Base-by-base conservation (phyloP, 1,140 invertebrate species). In the Conus betulinus region DNA sequence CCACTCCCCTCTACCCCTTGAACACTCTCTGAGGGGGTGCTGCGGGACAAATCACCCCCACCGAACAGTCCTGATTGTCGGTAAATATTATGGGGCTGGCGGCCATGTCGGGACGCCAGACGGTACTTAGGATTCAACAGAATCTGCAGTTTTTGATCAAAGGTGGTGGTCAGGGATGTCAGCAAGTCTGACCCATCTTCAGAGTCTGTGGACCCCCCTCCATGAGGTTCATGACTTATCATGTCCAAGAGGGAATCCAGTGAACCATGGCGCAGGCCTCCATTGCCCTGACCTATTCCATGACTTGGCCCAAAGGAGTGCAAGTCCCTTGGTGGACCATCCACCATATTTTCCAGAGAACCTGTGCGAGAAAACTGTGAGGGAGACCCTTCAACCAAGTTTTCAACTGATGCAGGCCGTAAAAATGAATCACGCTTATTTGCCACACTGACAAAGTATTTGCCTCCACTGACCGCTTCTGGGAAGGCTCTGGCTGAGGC, bases 141-240 rank as follows among this genome's bases (percentile, higher is more conserved):
- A 25, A 96, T 96, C 78, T 96, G 96, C 93, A 97, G 95, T 95
- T 97, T 97, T 88, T 97, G 96, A 93, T 98, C 97, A 91, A 97
- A 97, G 6, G 97, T 97, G 84, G 97, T 97, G 20, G 97, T 97
- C 81, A 98, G 96, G 82, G 97, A 97, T 71, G 96, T 96, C 88
- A 97, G 94, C 76, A 97, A 94, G 94, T 97, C 97, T 15, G 92
- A 93, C 90, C 96, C 96, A 92, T 97, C 97, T 96, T 94, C 94
- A 13, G 94, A 94, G 84, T 93, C 93, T n/a, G 92, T 92, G 1
- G 93, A 94, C 17, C 92, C 92, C 88, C 91, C 93, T 67, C 87
- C 88, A 51, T 92, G 83, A 11, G 91, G 90, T 25, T 92, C 81
- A 13, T 92, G 90, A 25, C 94, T 93, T 81, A 94, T 91, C 55